Conservation (phyloP, 2,797 vertebrate genomes). For the Esox masquinongy region DNA sequence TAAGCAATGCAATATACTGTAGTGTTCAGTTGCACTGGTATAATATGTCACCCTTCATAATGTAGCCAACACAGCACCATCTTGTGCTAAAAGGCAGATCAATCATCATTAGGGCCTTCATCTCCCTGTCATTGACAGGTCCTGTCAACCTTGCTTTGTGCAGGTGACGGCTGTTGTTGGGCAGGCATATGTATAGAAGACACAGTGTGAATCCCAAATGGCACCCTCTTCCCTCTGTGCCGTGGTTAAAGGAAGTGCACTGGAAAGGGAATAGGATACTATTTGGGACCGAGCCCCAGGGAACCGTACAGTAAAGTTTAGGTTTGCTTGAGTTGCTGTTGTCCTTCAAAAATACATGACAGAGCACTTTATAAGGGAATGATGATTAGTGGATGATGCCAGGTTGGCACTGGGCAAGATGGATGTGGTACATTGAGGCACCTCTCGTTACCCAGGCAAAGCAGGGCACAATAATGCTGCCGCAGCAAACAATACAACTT, state of each 20-base stretch:
- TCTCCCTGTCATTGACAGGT: conserved; percentile 44
- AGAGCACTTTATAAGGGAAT: conserved; percentile 30
- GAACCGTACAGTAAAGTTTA: conserved; percentile 6
- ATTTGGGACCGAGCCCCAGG: conserved; percentile 13
- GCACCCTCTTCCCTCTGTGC: neutral
- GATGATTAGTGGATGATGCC: conserved; percentile 15
- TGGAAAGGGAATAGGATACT: neutral
- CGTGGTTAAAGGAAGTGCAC: neutral
- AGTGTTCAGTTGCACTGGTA: conserved; percentile 10
- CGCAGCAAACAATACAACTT: conserved; percentile 4
- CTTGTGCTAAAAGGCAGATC: conserved; percentile 48
- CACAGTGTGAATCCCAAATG: neutral
- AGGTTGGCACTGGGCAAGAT: conserved; percentile 31
- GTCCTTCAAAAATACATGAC: conserved; percentile 49
- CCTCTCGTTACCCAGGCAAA: conserved; percentile 5
- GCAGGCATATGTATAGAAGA: conserved; percentile 13
- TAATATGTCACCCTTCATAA: conserved; percentile 24
- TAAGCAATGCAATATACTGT: no score
- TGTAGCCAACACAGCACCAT: conserved; percentile 21
- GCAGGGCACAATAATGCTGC: conserved; percentile 11
- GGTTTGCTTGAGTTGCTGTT: conserved; percentile 20
- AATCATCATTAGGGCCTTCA: conserved; percentile 52
- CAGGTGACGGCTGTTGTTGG: conserved; percentile 39
- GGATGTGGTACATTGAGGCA: conserved; percentile 21
- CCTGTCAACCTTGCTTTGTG: conserved; percentile 52